phyloP scores from a whole-genome alignment of 2,888 invertebrate species.

The Hydroisotoma schaefferi region DNA sequence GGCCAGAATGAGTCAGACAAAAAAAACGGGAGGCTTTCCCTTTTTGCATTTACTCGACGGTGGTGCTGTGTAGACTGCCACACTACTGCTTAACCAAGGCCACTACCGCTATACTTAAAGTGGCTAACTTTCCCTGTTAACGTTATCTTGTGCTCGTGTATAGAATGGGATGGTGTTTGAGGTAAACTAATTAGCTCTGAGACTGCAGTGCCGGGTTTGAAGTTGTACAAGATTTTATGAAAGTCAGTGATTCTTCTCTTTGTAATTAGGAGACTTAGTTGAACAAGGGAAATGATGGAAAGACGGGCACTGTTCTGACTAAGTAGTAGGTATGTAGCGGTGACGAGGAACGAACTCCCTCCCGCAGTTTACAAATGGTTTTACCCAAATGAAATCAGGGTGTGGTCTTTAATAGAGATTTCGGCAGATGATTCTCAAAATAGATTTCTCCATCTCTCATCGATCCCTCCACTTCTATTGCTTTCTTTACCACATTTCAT shows the following conservation, averaged over 20 bases:
- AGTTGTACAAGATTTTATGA: background rate
- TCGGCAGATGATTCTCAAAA: conserved; percentile 31
- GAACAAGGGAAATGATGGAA: background rate
- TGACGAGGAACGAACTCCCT: conserved; percentile 37
- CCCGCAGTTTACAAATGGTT: conserved; percentile 45
- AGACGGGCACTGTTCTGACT: background rate
- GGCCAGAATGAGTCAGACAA: no score
- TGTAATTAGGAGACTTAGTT: background rate
- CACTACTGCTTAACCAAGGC: no score
- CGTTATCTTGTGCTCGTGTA: no score
- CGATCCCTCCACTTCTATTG: conserved; percentile 22
- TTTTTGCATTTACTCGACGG: no score
- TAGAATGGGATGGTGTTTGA: no score
- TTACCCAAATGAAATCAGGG: conserved; percentile 45
- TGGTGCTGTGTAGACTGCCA: no score
- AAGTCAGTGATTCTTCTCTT: background rate
- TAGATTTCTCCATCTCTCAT: conserved; percentile 37
- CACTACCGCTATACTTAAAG: no score
- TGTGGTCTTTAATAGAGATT: conserved; percentile 45
- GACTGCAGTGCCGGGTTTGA: background rate
- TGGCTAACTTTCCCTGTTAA: no score
- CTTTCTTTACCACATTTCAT: conserved; percentile 4
- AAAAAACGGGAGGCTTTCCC: no score
- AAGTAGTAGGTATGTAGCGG: conserved; percentile 4
- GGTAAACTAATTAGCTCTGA: background rate